A percentile compares a stretch with the other conserved stretches of the same genome.
phyloP scores from a whole-genome alignment of 1,140 invertebrate genomes.

The Penaeus indicus region DNA sequence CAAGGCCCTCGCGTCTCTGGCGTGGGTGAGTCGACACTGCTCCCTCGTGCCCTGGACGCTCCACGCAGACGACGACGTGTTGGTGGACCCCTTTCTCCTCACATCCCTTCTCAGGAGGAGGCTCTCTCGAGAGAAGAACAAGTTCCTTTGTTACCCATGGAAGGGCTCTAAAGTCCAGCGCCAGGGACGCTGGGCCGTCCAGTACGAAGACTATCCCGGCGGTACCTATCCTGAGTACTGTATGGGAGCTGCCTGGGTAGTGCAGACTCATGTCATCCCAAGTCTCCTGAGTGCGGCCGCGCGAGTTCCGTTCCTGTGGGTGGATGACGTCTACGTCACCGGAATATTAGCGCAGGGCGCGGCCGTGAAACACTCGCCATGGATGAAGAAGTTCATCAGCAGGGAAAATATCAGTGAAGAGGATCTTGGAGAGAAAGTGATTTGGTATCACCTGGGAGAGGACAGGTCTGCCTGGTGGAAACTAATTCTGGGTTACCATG shows the following conservation, averaged over 20 bases:
- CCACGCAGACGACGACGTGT: constrained; percentile 49
- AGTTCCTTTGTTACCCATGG: constrained; percentile 33
- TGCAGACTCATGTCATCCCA: background rate
- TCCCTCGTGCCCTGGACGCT: constrained; percentile 46
- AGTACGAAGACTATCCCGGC: background rate
- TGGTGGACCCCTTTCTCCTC: constrained; percentile 46
- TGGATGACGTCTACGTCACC: constrained; percentile 49
- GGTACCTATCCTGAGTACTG: constrained; percentile 32
- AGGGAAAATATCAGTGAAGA: constrained; percentile 5
- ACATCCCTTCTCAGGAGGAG: background rate
- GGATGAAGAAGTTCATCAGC: constrained; percentile 22
- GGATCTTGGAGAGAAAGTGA: constrained; percentile 24
- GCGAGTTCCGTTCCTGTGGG: constrained; percentile 24
- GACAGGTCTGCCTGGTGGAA: constrained; percentile 32
- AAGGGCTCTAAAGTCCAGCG: background rate
- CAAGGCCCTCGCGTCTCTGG: constrained; percentile 40
- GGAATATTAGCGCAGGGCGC: constrained; percentile 36
- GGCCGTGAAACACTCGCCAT: background rate
- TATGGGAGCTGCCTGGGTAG: constrained; percentile 25
- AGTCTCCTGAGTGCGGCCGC: background rate
- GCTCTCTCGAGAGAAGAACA: background rate
- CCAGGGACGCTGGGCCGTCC: constrained; percentile 29
- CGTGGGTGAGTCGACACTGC: constrained; percentile 41
- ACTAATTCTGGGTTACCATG: constrained; percentile 3
- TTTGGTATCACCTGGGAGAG: constrained; percentile 13